phyloP scores from a whole-genome alignment of 1,140 invertebrate genomes.

The Orchestia grillus region DNA sequence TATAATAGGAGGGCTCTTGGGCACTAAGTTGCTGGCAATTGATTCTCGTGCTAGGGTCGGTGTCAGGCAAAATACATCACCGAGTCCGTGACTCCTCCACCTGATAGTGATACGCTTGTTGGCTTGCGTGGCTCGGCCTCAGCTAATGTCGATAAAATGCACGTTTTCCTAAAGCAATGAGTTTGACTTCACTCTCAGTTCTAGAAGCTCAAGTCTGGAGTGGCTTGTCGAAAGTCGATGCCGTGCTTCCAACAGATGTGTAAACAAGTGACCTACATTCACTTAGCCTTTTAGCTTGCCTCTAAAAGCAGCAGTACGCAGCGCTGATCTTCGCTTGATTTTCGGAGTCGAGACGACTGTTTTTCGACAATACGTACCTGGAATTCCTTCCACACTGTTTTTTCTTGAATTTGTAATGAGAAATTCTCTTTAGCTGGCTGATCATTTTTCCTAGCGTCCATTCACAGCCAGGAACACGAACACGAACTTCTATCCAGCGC shows the following conservation, averaged over 20 bases:
- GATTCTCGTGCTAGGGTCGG: constrained; percentile 48
- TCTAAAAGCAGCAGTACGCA: not conserved
- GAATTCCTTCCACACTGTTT: not conserved
- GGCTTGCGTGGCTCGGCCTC: not conserved
- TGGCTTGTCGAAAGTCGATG: not conserved
- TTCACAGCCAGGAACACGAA: not conserved
- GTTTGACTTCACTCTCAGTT: not conserved
- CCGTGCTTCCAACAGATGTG: not conserved
- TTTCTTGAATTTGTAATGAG: not conserved
- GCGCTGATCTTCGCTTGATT: not conserved
- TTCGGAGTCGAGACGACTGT: not conserved
- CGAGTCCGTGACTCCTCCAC: constrained; percentile 22
- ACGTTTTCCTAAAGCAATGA: not conserved
- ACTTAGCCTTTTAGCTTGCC: not conserved
- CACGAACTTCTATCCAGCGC: not conserved
- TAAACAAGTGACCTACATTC: constrained; percentile 8
- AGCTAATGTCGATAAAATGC: constrained; percentile 34
- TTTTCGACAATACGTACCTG: not conserved
- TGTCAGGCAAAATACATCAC: constrained; percentile 54
- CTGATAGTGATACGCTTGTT: constrained; percentile 50
- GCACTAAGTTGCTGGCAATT: constrained; percentile 47
- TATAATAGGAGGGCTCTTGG: constrained; percentile 23
- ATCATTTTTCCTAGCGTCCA: not conserved
- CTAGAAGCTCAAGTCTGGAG: not conserved
- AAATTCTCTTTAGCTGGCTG: not conserved